Conservation (phyloP, 2,797 vertebrate species). For the Gallinago stenura region DNA sequence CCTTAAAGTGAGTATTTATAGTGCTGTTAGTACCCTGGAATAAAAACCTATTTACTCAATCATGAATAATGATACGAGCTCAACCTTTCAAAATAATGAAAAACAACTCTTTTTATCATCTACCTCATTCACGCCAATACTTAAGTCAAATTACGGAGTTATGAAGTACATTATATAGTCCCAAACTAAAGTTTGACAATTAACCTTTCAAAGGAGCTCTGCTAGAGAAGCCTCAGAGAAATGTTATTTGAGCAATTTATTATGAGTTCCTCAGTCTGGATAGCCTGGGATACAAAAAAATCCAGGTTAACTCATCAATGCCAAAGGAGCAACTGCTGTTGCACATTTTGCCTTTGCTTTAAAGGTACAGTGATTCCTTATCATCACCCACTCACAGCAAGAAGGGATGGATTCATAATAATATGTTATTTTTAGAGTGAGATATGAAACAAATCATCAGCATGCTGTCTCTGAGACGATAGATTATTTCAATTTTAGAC, state of each 20-base stretch:
- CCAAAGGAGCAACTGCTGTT: not conserved
- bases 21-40: slow-evolving; percentile 1
- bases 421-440: slow-evolving; percentile 18
- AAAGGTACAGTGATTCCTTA: slow-evolving; percentile 8
- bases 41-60: slow-evolving; percentile 54
- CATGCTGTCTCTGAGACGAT: not conserved
- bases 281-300: not conserved
- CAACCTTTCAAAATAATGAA: slow-evolving; percentile 48
- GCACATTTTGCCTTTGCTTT: not conserved
- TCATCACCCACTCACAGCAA: not conserved
- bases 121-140: slow-evolving; percentile 10
- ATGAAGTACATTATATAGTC: not conserved
- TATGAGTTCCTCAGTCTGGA: not conserved
- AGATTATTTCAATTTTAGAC: slow-evolving; percentile 34
- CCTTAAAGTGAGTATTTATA: slow-evolving; percentile 28
- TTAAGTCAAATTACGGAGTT: not conserved
- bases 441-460: slow-evolving; percentile 25
- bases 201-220: slow-evolving; percentile 29
- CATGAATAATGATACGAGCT: slow-evolving; percentile 52
- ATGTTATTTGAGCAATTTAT: not conserved
- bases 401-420: slow-evolving; percentile 22
- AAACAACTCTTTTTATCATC: slow-evolving; percentile 48
- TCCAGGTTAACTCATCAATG: not conserved
- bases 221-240: not conserved
- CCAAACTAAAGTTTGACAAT: slow-evolving; percentile 17